Evolutionary conservation across 2,797 vertebrate species (phyloP).

Genomic region (Gallinago solitaria): DNA sequence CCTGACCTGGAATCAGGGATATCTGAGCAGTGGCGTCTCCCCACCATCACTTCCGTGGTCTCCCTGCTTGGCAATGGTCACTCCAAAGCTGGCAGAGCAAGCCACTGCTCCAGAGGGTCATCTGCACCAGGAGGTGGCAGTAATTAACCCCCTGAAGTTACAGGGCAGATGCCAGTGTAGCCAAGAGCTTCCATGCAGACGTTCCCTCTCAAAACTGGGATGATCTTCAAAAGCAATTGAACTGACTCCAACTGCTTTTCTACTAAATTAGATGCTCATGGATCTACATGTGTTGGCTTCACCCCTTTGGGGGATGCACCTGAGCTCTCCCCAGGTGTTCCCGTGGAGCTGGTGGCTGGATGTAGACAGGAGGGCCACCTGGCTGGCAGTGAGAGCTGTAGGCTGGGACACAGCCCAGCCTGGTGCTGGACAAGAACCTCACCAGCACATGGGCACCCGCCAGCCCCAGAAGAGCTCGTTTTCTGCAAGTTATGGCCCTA

Average conservation of each 20-base stretch:
- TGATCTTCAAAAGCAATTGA: not conserved
- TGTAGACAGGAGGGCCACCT: not conserved
- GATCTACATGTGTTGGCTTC: accelerated
- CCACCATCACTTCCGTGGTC: no score
- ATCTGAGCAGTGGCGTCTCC: not conserved
- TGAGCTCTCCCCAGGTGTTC: not conserved
- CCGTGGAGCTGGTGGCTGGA: accelerated
- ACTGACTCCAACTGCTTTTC: not conserved
- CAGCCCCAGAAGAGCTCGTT: not conserved
- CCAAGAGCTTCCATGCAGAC: not conserved
- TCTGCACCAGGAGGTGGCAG: not conserved
- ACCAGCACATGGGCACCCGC: accelerated
- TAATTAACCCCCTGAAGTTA: not conserved
- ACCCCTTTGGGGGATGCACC: not conserved
- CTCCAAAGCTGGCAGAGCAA: not conserved
- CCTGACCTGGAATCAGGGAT: not conserved
- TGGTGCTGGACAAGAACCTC: not conserved
- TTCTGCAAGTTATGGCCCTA: not conserved
- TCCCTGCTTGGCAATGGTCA: not conserved
- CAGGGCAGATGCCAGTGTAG: not conserved
- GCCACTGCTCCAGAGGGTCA: accelerated
- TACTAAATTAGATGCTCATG: not conserved
- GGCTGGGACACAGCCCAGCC: not conserved
- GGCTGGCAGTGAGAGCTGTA: accelerated
- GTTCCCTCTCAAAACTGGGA: not conserved